Percentiles rank a stretch among this genome's conserved stretches.
phyloP scores from a whole-genome alignment of 1,140 invertebrate species.

The Bilobella aurantiaca region DNA sequence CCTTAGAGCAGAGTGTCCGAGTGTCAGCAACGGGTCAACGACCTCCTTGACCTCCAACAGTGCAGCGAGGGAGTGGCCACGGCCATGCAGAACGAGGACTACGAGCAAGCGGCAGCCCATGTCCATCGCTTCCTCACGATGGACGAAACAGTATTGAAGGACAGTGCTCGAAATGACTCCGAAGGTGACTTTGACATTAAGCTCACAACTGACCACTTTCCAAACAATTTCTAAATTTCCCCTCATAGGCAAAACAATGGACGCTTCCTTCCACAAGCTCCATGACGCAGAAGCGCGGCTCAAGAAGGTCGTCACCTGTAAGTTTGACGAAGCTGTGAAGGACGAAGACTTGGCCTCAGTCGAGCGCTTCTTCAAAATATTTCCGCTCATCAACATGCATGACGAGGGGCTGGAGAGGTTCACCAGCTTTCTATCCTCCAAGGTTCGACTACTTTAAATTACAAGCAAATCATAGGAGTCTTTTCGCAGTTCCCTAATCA shows the following conservation, averaged over 20 bases:
- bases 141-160: slow-evolving; percentile 77
- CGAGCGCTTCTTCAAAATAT: slow-evolving; percentile 95
- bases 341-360: slow-evolving; percentile 81
- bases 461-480: slow-evolving; percentile 12
- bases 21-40: slow-evolving; percentile 88
- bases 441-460: too few species aligned
- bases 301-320: slow-evolving; percentile 58
- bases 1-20: slow-evolving; percentile 77
- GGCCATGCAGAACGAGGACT: slow-evolving; percentile 81
- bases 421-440: slow-evolving; percentile 76
- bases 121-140: slow-evolving; percentile 89
- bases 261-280: slow-evolving; percentile 68
- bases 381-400: slow-evolving; percentile 86
- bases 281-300: slow-evolving; percentile 73
- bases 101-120: slow-evolving; percentile 86
- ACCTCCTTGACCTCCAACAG: slow-evolving; percentile 87
- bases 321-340: slow-evolving; percentile 85
- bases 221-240: slow-evolving; percentile 25
- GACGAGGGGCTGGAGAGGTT: slow-evolving; percentile 83
- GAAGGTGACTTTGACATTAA: slow-evolving; percentile 49
- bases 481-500: not conserved
- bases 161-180: slow-evolving; percentile 61
- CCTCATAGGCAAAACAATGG: slow-evolving; percentile 52
- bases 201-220: slow-evolving; percentile 51
- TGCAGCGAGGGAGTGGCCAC: slow-evolving; percentile 91